Base-by-base conservation (phyloP, 2,888 invertebrate species). In the Drosophila nr. fundita region DNA sequence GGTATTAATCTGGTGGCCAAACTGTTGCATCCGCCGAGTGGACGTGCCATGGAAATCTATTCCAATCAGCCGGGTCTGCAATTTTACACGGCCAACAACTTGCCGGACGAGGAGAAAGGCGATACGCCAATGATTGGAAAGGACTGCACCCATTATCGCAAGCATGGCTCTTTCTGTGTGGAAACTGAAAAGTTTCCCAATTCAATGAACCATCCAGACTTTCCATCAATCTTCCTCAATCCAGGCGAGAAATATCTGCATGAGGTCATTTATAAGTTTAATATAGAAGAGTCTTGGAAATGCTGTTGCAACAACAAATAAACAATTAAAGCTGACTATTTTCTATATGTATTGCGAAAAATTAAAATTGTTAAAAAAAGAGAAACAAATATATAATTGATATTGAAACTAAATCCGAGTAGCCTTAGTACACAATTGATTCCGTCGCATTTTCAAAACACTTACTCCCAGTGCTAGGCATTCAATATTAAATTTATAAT, bases 161-260 rank as follows among this genome's bases (percentile, higher is more conserved):
- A 95, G 77, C 97, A 97, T 87, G 96, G 96, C 0, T 96, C 97
- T 0, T 95, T 98, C 87, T 98, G 98, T 91, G 93, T 98, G 57
- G 98, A 98, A 94, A 97, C 98, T 0, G 98, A 99, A 93, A 97
- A 97, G 90, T 98, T 95, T 93, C 98, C 98, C 0, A 96, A 99
- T 93, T 96, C 98, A 7, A 94, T 97, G 8, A 97, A 98, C 92
- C 95, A 97, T 54, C 93, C 92, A 82, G 95, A 96, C 77, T 97
- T 97, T 83, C 97, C 97, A 0, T 95, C 95, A 59, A 94, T 95
- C 1, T 94, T 97, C 50, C 89, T 97, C 29, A 94, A 95, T 82
- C 97, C 97, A 7, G 96, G 96, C 6, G 94, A 96, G 11, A 83
- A 83, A n/a, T 87, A 87, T 54, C 5, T 34, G 2, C 87, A 87